Evolutionary conservation across 2,797 vertebrate species (phyloP).

Genomic region (Platyrinchus mystaceus): DNA sequence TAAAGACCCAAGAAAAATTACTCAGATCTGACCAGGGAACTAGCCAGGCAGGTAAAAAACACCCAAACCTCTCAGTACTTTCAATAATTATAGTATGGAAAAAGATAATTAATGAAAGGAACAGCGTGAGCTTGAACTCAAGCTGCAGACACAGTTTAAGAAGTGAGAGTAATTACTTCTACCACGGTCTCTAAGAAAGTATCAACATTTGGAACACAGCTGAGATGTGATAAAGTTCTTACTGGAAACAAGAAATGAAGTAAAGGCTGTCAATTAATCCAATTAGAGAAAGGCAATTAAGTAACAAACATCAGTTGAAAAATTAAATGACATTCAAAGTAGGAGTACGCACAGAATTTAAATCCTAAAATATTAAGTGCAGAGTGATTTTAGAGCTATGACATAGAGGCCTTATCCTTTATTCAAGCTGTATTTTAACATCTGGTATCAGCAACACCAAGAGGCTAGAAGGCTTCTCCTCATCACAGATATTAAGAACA

Average conservation of each 20-base stretch:
- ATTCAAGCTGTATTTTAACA: not conserved
- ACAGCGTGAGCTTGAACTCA: not conserved
- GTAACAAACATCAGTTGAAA: not conserved
- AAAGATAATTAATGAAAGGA: not conserved
- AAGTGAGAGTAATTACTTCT: not conserved
- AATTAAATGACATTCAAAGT: not conserved
- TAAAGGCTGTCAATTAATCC: not conserved
- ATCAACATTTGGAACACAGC: not conserved
- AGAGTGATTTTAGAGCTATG: not conserved
- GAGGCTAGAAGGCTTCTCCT: not conserved
- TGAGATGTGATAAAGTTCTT: not conserved
- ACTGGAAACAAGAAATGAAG: not conserved
- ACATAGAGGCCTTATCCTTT: not conserved
- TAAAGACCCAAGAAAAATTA: rapidly evolving
- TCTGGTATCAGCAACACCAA: not conserved
- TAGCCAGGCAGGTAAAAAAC: not conserved
- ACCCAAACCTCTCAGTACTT: not conserved
- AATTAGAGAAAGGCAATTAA: not conserved
- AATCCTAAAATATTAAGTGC: not conserved
- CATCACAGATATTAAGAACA: not conserved
- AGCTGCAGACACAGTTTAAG: not conserved
- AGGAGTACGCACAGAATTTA: not conserved
- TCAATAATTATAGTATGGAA: not conserved
- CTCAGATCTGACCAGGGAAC: not conserved
- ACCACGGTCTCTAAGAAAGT: not conserved